Base-by-base conservation (phyloP, 2,113 vertebrate species). In the Terrapene triunguis region DNA sequence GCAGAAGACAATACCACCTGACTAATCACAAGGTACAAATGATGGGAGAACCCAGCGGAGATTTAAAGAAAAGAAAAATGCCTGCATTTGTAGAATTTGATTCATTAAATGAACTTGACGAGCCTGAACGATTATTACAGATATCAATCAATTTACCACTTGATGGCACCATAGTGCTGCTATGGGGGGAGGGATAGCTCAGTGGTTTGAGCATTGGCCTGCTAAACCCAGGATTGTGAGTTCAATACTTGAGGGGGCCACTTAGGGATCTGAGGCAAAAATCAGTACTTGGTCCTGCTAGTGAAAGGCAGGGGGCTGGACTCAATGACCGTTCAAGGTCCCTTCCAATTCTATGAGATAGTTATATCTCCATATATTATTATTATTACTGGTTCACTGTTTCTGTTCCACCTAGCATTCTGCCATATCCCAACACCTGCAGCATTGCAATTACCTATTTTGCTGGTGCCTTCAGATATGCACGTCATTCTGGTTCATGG, bases 161-260 rank as follows among this genome's bases (percentile, higher is more conserved):
- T 92, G 94, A 92, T 90, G 95, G 95, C 95, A 92, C 96, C 90
- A 76, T 42, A 59, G 94, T 50, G 81, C 92, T 89, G 80, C 88
- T 85, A 44, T 44, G 42, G 42, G 5, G 5, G 5, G 5, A 42
- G 38, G 38, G 38, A 42, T 42, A 42, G 38, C 38, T 42, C 38
- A 42, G 38, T 42, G 38, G 38, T 42, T 42, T 42, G 38, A 42
- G 38, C 38, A 42, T 42, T 42, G 38, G 38, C 38, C 38, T 42
- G 38, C 38, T 42, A 42, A 42, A 42, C 38, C 38, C 38, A 42
- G 38, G 38, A 42, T 42, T 42, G 38, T 42, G 38, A 42, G 38
- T 42, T 42, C 38, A 42, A 42, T 42, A 3, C 38, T 42, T 42
- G 38, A 42, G 38, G 38, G 38, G 38, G 38, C 38, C 38, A 42